Percentiles rank a stretch among this genome's conserved stretches.
Evolutionary conservation across 2,888 invertebrate genomes (phyloP).

Genomic region (Nomada lathburiana): DNA sequence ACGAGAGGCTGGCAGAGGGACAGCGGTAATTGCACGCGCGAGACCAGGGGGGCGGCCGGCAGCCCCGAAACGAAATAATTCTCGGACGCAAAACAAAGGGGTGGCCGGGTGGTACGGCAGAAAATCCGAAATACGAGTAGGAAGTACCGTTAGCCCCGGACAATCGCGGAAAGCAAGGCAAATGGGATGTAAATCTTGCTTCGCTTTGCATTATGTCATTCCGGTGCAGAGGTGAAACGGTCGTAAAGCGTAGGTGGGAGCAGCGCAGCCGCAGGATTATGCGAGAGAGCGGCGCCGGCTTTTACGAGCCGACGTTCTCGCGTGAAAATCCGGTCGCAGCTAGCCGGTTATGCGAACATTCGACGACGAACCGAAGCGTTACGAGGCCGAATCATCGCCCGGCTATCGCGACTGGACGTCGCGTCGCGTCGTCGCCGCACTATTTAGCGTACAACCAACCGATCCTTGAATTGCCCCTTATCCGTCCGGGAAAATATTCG

Average conservation of each 20-base stretch:
- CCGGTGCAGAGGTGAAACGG: slow-evolving; percentile 54
- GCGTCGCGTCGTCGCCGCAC: slow-evolving; percentile 1
- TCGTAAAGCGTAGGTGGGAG: slow-evolving; percentile 60
- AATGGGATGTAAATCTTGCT: slow-evolving; percentile 73
- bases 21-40: slow-evolving; percentile 46
- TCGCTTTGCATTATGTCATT: slow-evolving; percentile 70
- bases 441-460: slow-evolving; percentile 5
- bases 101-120: slow-evolving; percentile 13
- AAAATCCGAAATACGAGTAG: slow-evolving; percentile 58
- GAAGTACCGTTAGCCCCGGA: slow-evolving; percentile 47
- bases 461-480: not conserved
- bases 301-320: slow-evolving; percentile 61
- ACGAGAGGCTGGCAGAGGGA: slow-evolving; percentile 17
- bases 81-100: slow-evolving; percentile 48
- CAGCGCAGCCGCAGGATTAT: slow-evolving; percentile 59
- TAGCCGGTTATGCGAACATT: slow-evolving; percentile 39
- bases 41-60: not conserved
- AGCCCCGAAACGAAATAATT: slow-evolving; percentile 55
- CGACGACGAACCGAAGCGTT: slow-evolving; percentile 45
- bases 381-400: slow-evolving; percentile 35
- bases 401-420: slow-evolving; percentile 3
- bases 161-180: slow-evolving; percentile 65
- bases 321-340: slow-evolving; percentile 55
- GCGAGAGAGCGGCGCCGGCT: slow-evolving; percentile 49
- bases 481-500: not conserved